Base-by-base conservation (phyloP, 2,113 vertebrate species). In the Mobula birostris region DNA sequence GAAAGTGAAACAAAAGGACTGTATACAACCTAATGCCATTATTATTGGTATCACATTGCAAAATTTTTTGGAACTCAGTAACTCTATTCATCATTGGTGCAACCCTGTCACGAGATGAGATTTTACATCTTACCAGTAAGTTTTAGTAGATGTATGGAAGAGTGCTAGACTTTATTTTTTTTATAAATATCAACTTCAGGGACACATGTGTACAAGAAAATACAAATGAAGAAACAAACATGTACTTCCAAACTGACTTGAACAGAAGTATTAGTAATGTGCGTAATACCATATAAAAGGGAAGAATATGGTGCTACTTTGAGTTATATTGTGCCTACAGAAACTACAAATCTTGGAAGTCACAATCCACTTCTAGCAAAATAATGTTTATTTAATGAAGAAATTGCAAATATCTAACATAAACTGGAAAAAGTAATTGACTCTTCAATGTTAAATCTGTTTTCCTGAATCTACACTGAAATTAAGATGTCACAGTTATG, bases 341-440 rank as follows among this genome's bases (percentile, higher is more conserved):
- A 48, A 74, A 40, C 90, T 36, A 92, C 90, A 40, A 40, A 72
- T 48, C 72, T 92, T 74, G 56, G 36, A 93, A 93, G 74, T 70
- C 36, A 74, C 21, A 9, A 48, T 74, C 36, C 40, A 48, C 9
- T 48, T 93, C 17, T 74, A 93, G 40, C 19, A 92, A 92, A 32
- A 29, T 70, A 29, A 92, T 61, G 32, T 63, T 88, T 88, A 88
- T 88, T 88, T 90, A 66, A 66, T 88, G 85, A 88, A 66, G 29
- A 88, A 66, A 36, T 19, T 32, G n/a, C 85, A 90, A 32, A 21
- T 90, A 14, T 76, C 91, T 27, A 21, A 56, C n/a, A 74, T 74
- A 56, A 93, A 27, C 7, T 27, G 61, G 61, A 32, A 90, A 90
- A 90, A 32, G 11, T 29, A 12, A 36, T 19, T 66, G 90, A 40